A percentile compares a stretch with the other conserved stretches of the same genome.
These are phyloP conservation scores for Microplitis mediator DNA, from an alignment of 1,140 invertebrate species.

Conservation along the genomic window DNA sequence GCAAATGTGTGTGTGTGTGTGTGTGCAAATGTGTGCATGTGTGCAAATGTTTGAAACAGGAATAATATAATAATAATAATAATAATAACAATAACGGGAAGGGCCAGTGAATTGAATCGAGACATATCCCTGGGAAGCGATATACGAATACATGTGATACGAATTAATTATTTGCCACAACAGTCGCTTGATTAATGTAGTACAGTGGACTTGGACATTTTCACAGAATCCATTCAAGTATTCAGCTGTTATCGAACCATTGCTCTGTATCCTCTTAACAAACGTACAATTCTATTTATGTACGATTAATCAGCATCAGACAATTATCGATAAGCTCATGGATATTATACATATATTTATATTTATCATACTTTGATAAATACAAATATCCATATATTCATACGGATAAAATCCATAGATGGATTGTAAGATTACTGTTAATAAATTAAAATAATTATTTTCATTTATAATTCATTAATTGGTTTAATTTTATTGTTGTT, in stretches of 20 bases:
- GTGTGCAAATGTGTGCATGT: too few relatives aligned
- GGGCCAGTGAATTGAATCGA: constrained; percentile 12
- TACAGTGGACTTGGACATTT: constrained; percentile 4
- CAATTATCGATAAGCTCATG: background rate
- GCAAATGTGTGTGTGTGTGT: too few relatives aligned
- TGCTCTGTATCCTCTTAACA: background rate
- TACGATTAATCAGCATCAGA: background rate
- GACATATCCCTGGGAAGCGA: constrained; percentile 2
- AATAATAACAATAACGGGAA: background rate
- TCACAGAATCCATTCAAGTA: background rate
- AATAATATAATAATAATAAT: background rate
- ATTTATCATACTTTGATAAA: background rate
- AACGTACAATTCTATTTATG: background rate
- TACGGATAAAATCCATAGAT: background rate
- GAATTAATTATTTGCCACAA: constrained; percentile 24
- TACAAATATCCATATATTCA: background rate
- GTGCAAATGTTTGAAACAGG: too few relatives aligned
- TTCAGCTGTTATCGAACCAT: background rate
- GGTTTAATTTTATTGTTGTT: too few relatives aligned
- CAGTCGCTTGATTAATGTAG: constrained; percentile 23
- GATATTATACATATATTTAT: background rate
- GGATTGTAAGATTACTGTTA: too few relatives aligned
- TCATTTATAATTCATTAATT: too few relatives aligned
- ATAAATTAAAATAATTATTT: too few relatives aligned
- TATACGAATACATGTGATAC: constrained; percentile 1